These are phyloP conservation scores for Lobophora halterata DNA, from an alignment of 2,888 invertebrate genomes.

Conservation along the genomic window DNA sequence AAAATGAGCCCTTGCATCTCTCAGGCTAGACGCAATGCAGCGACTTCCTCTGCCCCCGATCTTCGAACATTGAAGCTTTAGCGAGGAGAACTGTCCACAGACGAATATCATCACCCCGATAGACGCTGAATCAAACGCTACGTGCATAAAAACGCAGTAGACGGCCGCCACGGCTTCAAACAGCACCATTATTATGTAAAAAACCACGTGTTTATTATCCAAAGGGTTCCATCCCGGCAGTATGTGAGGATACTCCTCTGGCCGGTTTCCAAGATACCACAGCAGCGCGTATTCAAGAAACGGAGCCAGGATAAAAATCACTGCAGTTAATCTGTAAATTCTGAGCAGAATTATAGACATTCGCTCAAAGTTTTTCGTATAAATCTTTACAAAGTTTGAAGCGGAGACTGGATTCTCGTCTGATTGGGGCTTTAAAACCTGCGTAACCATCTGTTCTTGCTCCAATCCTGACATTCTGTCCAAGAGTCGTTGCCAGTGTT, in stretches of 20 bases:
- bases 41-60: conserved; percentile 50
- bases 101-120: conserved; percentile 60
- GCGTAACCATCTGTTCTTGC: conserved; percentile 29
- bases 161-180: conserved; percentile 48
- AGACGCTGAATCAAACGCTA: conserved; percentile 53
- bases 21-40: conserved; percentile 33
- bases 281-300: conserved; percentile 49
- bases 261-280: conserved; percentile 26
- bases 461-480: conserved; percentile 43
- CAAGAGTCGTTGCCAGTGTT: conserved; percentile 47
- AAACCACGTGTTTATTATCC: conserved; percentile 36
- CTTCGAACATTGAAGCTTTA: conserved; percentile 46
- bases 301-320: conserved; percentile 52
- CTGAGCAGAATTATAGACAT: conserved; percentile 40
- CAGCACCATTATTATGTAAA: conserved; percentile 43
- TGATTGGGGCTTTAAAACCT: conserved; percentile 29
- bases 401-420: conserved; percentile 31
- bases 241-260: conserved; percentile 48
- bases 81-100: conserved; percentile 54
- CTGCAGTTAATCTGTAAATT: conserved; percentile 48
- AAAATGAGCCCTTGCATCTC: conserved; percentile 50
- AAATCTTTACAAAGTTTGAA: conserved; percentile 33
- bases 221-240: conserved; percentile 56
- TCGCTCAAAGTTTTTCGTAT: conserved; percentile 43
- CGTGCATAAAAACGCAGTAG: conserved; percentile 54